A percentile compares a stretch with the other conserved stretches of the same genome.
Conservation (phyloP, 1,140 invertebrate species). For the Amphibalanus amphitrite region DNA sequence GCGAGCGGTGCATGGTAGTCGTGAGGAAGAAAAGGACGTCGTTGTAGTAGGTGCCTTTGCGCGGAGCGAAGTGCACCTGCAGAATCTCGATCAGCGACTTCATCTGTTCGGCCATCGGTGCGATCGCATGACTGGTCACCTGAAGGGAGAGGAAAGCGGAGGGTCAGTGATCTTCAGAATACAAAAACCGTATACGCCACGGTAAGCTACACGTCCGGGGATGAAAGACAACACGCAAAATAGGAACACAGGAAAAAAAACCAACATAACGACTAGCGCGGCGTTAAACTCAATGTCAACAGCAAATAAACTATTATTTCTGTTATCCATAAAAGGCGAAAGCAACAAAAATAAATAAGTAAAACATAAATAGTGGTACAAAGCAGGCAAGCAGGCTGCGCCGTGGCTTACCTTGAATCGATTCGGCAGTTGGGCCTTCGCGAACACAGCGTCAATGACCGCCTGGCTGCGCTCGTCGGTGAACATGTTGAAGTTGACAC, state of each 20-base stretch:
- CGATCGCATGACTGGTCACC: conserved; percentile 43
- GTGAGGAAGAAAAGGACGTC: conserved; percentile 67
- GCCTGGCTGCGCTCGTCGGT: conserved; percentile 42
- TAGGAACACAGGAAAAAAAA: not conserved
- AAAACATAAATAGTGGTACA: no score
- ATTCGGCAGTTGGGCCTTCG: conserved; percentile 26
- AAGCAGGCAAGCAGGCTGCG: no score
- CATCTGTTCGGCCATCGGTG: conserved; percentile 38
- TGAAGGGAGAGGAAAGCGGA: conserved; percentile 23
- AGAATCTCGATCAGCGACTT: conserved; percentile 45
- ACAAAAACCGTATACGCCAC: conserved; percentile 4
- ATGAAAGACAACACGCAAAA: not conserved
- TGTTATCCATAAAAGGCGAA: no score
- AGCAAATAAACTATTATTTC: not conserved
- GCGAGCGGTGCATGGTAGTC: conserved; percentile 49
- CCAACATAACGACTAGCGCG: not conserved
- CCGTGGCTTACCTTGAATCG: conserved; percentile 25
- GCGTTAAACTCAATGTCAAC: not conserved
- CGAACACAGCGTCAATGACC: conserved; percentile 39
- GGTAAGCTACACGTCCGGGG: not conserved
- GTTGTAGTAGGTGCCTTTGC: conserved; percentile 60
- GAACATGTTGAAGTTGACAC: conserved; percentile 46
- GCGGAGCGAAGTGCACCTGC: conserved; percentile 54
- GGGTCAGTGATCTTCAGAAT: conserved; percentile 4
- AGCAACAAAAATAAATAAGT: no score